Conservation (phyloP, 2,113 vertebrate genomes). For the Bungarus multicinctus region DNA sequence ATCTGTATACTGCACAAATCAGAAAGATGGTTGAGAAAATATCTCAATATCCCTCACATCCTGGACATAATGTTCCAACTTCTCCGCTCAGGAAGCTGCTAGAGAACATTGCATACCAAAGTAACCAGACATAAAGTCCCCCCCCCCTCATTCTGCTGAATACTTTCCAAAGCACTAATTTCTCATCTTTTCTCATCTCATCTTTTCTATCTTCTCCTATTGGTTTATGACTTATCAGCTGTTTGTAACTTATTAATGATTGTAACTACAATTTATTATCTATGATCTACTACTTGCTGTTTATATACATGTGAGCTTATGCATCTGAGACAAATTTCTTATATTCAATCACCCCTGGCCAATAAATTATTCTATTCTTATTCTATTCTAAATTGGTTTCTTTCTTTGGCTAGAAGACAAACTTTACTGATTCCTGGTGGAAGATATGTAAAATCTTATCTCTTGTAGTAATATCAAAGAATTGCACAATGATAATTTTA, state of each 20-base stretch:
- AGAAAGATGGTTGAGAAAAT: no score
- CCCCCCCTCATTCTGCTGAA: no score
- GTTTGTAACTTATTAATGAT: not conserved
- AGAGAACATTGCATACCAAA: no score
- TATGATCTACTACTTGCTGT: not conserved
- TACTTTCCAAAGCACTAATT: no score
- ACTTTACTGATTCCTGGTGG: not conserved
- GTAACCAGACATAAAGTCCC: no score
- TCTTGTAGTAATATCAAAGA: not conserved
- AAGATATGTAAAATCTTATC: not conserved
- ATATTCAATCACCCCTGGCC: not conserved
- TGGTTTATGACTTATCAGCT: not conserved
- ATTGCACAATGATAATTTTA: not conserved
- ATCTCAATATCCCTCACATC: no score
- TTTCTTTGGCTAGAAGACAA: not conserved
- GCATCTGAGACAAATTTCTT: not conserved
- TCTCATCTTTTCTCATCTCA: no score
- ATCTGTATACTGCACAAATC: no score
- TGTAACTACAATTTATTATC: not conserved
- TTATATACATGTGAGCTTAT: not conserved
- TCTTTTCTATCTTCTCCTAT: not conserved
- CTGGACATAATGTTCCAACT: no score
- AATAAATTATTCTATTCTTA: not conserved
- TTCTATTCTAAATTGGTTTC: not conserved
- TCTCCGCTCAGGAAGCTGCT: no score